Conservation (phyloP, 1,140 invertebrate genomes). For the Choristoneura fumiferana region DNA sequence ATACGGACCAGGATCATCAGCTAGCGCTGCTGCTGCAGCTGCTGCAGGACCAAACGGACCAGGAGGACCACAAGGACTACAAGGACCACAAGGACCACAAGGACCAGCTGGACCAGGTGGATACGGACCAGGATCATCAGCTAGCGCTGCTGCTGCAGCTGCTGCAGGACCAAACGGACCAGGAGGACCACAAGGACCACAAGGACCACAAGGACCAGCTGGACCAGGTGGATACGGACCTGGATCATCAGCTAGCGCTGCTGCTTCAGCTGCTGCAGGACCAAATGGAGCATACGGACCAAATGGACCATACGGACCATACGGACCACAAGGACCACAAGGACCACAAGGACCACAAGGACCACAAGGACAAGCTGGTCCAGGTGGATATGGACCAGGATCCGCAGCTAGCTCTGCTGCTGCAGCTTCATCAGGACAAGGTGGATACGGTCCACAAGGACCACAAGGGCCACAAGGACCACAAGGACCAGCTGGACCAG, state of each 20-base stretch:
- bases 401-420: background rate
- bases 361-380: background rate
- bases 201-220: background rate
- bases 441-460: no score
- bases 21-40: constrained; percentile 5
- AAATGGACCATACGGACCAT: constrained; percentile 10
- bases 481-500: background rate
- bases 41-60: no score
- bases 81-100: no score
- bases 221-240: no score
- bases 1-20: constrained; percentile 10
- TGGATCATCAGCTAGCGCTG: background rate
- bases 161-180: no score
- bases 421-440: constrained; percentile 1
- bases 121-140: no score
- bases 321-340: background rate
- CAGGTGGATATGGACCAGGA: background rate
- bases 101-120: no score
- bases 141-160: no score
- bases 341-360: background rate
- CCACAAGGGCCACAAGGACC: background rate
- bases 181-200: background rate
- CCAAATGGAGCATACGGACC: no score
- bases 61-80: no score
- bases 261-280: background rate